phyloP scores from a whole-genome alignment of 1,140 invertebrate genomes.

The Macrocentrus cingulum region DNA sequence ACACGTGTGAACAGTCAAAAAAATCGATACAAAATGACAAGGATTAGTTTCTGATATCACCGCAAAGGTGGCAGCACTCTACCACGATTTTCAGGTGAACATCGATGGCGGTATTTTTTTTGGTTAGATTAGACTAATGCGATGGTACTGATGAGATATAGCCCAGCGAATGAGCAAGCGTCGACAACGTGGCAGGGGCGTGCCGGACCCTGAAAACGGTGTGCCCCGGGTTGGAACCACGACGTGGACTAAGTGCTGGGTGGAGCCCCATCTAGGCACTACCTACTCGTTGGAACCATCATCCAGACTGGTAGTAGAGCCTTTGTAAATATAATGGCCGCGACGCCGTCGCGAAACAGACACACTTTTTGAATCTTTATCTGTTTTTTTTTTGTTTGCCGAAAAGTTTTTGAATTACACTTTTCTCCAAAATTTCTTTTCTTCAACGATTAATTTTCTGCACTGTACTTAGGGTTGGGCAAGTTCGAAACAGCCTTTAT shows the following conservation, averaged over 20 bases:
- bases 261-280: slow-evolving; percentile 57
- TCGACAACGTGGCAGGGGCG: slow-evolving; percentile 50
- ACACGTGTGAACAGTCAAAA: slow-evolving; percentile 26
- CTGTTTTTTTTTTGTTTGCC: not conserved
- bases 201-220: slow-evolving; percentile 54
- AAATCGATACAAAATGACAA: slow-evolving; percentile 48
- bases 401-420: not conserved
- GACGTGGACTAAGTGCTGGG: slow-evolving; percentile 59
- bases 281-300: slow-evolving; percentile 58
- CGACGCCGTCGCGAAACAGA: slow-evolving; percentile 41
- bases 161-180: slow-evolving; percentile 57
- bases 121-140: slow-evolving; percentile 56
- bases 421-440: not conserved
- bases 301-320: slow-evolving; percentile 42
- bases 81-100: slow-evolving; percentile 46
- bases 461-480: no score
- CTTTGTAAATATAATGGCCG: slow-evolving; percentile 49
- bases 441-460: no score
- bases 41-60: slow-evolving; percentile 40
- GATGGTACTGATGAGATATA: slow-evolving; percentile 57
- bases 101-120: slow-evolving; percentile 56
- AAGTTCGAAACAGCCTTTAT: no score
- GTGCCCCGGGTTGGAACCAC: slow-evolving; percentile 52
- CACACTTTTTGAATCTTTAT: slow-evolving; percentile 47
- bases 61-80: slow-evolving; percentile 54